Conservation (phyloP, 64 coral and sea anemone genomes). For the Actinia tenebrosa region DNA sequence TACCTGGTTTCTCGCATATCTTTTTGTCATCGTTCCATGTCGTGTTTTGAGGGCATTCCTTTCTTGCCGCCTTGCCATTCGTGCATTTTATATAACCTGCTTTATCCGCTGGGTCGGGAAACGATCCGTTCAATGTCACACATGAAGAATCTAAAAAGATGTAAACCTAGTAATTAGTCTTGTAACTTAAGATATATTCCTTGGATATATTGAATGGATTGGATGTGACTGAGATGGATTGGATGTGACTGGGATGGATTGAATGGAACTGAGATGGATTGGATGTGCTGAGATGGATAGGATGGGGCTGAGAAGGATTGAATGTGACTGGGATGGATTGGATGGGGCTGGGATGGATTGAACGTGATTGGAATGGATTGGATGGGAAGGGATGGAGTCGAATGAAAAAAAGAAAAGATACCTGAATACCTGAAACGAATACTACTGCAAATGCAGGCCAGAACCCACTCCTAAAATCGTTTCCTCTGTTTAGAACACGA, state of each 20-base stretch:
- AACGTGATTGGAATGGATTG: background rate
- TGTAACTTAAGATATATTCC: too few relatives aligned
- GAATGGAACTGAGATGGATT: too few relatives aligned
- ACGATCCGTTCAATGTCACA: conserved; percentile 20
- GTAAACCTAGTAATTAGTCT: too few relatives aligned
- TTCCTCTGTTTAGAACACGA: conserved; percentile 19
- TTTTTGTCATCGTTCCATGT: conserved; percentile 43
- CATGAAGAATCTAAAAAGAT: conserved; percentile 24
- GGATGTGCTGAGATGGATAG: too few relatives aligned
- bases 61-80: background rate
- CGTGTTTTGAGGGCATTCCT: conserved; percentile 22
- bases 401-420: background rate
- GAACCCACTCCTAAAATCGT: conserved; percentile 6
- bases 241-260: too few relatives aligned
- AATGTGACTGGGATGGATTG: too few relatives aligned
- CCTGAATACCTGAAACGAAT: background rate
- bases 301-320: too few relatives aligned
- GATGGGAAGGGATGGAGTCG: background rate
- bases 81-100: conserved; percentile 34
- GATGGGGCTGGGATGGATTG: too few relatives aligned
- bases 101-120: conserved; percentile 19
- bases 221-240: too few relatives aligned
- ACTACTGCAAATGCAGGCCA: conserved; percentile 16
- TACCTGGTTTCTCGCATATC: conserved; percentile 32
- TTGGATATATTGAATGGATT: too few relatives aligned